phyloP scores from a whole-genome alignment of 2,888 invertebrate species.

The Mamestra brassicae region DNA sequence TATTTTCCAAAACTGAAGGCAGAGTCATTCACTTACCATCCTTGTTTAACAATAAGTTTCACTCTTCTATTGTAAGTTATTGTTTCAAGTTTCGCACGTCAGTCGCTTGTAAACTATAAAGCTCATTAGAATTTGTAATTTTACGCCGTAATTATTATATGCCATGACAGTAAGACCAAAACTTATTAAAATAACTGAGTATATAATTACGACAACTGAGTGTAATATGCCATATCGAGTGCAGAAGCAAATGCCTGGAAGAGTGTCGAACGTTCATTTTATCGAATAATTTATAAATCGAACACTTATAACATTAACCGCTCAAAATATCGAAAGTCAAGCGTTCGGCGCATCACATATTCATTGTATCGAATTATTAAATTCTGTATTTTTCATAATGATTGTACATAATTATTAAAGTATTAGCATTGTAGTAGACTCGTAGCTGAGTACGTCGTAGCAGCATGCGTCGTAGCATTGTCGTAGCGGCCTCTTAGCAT shows the following conservation, averaged over 20 bases:
- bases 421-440: no score
- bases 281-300: neutral
- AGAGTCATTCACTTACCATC: neutral
- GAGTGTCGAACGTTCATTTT: neutral
- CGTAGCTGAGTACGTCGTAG: neutral
- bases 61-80: neutral
- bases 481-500: neutral
- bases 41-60: neutral
- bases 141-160: neutral
- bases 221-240: neutral
- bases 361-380: neutral
- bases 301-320: neutral
- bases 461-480: neutral
- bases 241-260: neutral
- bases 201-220: neutral
- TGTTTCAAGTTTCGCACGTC: neutral
- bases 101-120: conserved; percentile 14
- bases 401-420: neutral
- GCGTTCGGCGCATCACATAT: neutral
- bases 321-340: neutral
- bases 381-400: neutral
- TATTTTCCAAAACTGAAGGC: neutral
- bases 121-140: neutral
- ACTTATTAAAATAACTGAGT: neutral
- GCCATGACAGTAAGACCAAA: neutral